Conservation (phyloP, 2,113 vertebrate species). For the Hippocampus comes region DNA sequence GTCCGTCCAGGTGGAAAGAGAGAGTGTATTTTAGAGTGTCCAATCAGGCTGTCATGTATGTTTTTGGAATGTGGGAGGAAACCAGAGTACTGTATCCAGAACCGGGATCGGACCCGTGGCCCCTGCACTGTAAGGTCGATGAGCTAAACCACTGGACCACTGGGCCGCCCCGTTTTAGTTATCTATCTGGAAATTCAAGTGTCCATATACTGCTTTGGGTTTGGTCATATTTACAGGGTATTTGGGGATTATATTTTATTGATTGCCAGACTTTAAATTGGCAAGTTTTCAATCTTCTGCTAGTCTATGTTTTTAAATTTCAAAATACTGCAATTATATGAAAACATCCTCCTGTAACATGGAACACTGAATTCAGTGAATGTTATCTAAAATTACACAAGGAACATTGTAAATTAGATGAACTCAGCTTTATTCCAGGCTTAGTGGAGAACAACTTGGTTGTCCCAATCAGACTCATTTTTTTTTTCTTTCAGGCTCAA, state of each 20-base stretch:
- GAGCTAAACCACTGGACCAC: too few relatives aligned
- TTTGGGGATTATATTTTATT: background rate
- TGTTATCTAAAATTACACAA: background rate
- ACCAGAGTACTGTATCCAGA: too few relatives aligned
- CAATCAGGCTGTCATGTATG: too few relatives aligned
- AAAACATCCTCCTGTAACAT: background rate
- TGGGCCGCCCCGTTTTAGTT: too few relatives aligned
- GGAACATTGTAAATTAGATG: conserved; percentile 35
- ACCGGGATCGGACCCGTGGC: too few relatives aligned
- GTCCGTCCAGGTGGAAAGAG: too few relatives aligned
- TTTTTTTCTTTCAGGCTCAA: conserved; percentile 35
- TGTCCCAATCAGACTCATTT: conserved; percentile 36
- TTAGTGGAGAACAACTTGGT: conserved; percentile 46
- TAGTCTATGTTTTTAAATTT: background rate
- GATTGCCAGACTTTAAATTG: background rate
- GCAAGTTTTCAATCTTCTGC: background rate
- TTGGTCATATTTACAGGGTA: background rate
- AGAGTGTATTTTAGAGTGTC: too few relatives aligned
- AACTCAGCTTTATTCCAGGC: conserved; percentile 57
- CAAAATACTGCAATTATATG: background rate
- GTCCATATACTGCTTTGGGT: background rate
- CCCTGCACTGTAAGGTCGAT: too few relatives aligned
- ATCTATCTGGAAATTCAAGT: background rate
- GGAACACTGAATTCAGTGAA: background rate
- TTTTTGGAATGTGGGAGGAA: too few relatives aligned